phyloP scores from a whole-genome alignment of 1,140 invertebrate species.

The Anadara kagoshimensis region DNA sequence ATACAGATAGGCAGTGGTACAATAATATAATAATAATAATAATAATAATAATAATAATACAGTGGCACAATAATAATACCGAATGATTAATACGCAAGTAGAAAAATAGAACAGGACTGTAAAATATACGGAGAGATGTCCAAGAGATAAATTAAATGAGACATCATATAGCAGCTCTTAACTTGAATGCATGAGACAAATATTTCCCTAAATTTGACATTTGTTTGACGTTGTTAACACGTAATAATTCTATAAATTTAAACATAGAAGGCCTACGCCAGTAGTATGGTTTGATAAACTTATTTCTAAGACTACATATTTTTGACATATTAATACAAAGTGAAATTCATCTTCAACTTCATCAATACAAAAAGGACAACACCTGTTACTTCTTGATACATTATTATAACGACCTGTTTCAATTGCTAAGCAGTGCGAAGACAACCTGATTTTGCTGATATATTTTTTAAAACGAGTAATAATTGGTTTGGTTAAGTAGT shows the following conservation, averaged over 20 bases:
- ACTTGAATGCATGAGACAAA: not conserved
- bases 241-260: constrained; percentile 1
- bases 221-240: constrained; percentile 3
- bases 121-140: no score
- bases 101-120: no score
- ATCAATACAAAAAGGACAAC: not conserved
- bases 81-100: no score
- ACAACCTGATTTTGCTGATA: not conserved
- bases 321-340: not conserved
- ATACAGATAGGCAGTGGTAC: no score
- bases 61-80: no score
- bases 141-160: no score
- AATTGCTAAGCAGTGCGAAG: not conserved
- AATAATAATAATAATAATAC: no score
- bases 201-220: constrained; percentile 7
- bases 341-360: constrained; percentile 12
- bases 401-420: constrained; percentile 2
- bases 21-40: no score
- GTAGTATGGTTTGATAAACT: constrained; percentile 5
- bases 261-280: constrained; percentile 7
- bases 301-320: not conserved
- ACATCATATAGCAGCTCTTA: no score
- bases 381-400: not conserved
- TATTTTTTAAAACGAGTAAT: not conserved
- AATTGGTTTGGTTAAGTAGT: not conserved